These are phyloP conservation scores for Rhodinocichla rosea DNA, from an alignment of 2,113 vertebrate genomes.

Conservation along the genomic window DNA sequence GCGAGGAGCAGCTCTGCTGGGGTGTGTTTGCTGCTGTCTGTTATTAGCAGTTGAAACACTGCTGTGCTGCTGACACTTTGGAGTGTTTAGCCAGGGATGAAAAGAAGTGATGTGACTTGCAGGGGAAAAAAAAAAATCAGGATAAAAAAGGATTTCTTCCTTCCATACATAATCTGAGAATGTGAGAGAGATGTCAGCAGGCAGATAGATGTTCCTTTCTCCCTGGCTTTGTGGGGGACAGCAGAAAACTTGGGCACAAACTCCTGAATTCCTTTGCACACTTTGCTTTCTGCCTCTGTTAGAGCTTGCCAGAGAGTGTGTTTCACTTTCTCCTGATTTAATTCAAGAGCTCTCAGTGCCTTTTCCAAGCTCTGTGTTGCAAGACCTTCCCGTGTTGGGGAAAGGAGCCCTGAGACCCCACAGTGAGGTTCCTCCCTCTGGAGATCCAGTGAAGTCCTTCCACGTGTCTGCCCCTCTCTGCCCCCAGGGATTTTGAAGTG, in stretches of 20 bases:
- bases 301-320: background rate
- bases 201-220: background rate
- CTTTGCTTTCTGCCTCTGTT: background rate
- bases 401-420: background rate
- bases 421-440: background rate
- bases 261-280: background rate
- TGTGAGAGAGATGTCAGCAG: background rate
- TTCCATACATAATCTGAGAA: background rate
- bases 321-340: background rate
- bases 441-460: background rate
- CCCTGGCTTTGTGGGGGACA: background rate
- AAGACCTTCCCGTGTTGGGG: rapidly evolving
- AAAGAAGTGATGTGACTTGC: background rate
- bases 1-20: background rate
- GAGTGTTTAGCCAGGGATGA: background rate
- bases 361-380: background rate
- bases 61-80: background rate
- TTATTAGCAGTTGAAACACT: background rate
- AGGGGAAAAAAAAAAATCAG: background rate
- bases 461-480: background rate
- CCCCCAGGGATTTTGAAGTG: background rate
- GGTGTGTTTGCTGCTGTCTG: background rate
- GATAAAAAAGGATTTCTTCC: background rate
- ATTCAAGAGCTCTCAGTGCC: background rate
- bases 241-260: background rate